Base-by-base conservation (phyloP, 2,888 invertebrate genomes). In the Congeria kusceri region DNA sequence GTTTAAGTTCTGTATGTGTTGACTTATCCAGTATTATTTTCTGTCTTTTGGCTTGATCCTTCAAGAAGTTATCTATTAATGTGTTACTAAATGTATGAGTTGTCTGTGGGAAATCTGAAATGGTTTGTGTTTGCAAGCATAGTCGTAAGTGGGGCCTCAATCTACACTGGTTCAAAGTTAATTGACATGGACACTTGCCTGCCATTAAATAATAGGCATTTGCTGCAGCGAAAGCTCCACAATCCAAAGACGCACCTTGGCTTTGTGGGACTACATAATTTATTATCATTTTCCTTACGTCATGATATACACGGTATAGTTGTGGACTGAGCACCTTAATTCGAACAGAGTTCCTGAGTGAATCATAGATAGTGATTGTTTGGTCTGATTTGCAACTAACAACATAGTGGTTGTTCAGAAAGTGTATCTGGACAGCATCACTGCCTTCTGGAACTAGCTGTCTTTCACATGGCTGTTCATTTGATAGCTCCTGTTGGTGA, bases 221-320 rank as follows among this genome's bases (percentile, higher is more conserved):
- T 29, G 70, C 62, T 47, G 62, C 53, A 53, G 61, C 70, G 62
- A 70, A 70, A 18, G 28, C 25, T 47, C 62, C 70, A 69, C 69
- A 69, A 3, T 59, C 59, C 15, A 59, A 61, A 47, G 69, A 69
- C 3, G 59, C 59, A 20, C 49, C 59, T 28, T 69, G 69, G 25
- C 39, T 28, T 61, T 69, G 62, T 13, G 70, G 61, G 18, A 70
- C 47, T 47, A 62, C 20, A 53, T 61, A 62, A 47, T 61, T 53
- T 20, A 46, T 62, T 27, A 20, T 70, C 15, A 49, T 29, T 49
- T 70, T 28, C n/a, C 3, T 28, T 13, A 62, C 20, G 29, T 13
- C 29, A 20, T 27, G 7, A 44, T 70, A 70, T 11, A 70, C 39
- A n/a, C 39, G 1, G 3, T 27, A 13, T 0, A 70, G 63, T 18